Evolutionary conservation across 2,797 vertebrate species (phyloP), one percentile per base, ranked within the genome.

Genomic region (Rhinella marina): DNA sequence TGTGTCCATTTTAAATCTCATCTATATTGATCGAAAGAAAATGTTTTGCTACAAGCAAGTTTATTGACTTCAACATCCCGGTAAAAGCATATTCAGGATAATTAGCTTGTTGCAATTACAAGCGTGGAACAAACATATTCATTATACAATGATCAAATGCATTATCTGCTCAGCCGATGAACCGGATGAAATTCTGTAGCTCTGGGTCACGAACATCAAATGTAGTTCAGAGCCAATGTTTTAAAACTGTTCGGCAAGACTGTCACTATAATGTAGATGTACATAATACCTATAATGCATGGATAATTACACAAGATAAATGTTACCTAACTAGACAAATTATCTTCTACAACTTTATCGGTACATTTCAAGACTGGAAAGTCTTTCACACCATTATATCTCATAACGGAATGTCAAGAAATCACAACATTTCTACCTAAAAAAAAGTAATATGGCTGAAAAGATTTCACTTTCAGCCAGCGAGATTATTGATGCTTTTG

Each of bases 61-160:
- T 82, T 89, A 86, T 86, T 89, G 80, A 89, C 88, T 86, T 86
- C 72, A 78, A 86, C 72, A 83, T 68, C 50, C 25, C 72, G 3
- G 72, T 21, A 86, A 86, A 87, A 87, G 62, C 62, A 62, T 32
- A 87, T 89, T 87, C 54, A 50, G 70, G 77, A 87, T 87, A 87
- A 89, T 89, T 87, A 89, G 62, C 81, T 79, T 87, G 84, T 78
- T 84, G 81, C 80, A 86, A 87, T 89, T 89, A 83, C 88, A 61
- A 80, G 73, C 61, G 75, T 89, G 81, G 85, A 62, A 89, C 81
- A 72, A 82, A 86, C 85, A 84, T 75, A 80, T 87, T 89, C 83
- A 89, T 89, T 87, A 89, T 84, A 86, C 85, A 89, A 89, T 84
- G 84, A 89, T 89, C 80, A 89, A 83, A 86, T 75, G 81, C 88